Evolutionary conservation across 2,797 vertebrate genomes (phyloP).

Genomic region (Pelochelys cantorii): DNA sequence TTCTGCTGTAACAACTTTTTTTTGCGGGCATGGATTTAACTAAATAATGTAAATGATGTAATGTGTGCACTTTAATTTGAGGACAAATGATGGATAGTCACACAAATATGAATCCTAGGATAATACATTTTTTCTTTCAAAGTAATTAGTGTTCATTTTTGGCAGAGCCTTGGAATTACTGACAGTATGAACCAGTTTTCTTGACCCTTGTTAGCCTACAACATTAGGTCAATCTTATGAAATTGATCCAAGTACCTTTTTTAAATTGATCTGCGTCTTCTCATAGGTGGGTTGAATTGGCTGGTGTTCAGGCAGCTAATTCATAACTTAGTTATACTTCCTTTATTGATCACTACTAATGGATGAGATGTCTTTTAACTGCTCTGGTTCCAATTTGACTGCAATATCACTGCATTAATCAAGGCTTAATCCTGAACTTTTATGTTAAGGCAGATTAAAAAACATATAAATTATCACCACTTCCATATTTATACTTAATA

Average conservation of each 20-base stretch:
- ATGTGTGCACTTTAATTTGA: conserved; percentile 28
- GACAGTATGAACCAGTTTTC: conserved; percentile 66
- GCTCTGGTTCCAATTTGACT: conserved; percentile 66
- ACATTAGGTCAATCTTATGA: conserved; percentile 65
- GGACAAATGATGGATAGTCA: conserved; percentile 15
- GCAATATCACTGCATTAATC: conserved; percentile 38
- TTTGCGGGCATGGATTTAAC: conserved; percentile 11
- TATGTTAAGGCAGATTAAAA: neutral
- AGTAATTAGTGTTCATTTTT: conserved; percentile 41
- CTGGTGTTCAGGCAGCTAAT: conserved; percentile 68
- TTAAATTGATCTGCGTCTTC: conserved; percentile 72
- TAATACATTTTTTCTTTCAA: conserved; percentile 28
- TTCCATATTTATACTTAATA: conserved; percentile 13
- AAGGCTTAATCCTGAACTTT: conserved; percentile 38
- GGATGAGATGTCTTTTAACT: conserved; percentile 65
- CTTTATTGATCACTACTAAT: conserved; percentile 74
- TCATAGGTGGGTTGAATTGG: conserved; percentile 58
- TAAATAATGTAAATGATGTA: conserved; percentile 48
- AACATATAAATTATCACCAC: neutral
- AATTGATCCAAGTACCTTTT: conserved; percentile 65
- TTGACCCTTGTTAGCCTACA: conserved; percentile 70
- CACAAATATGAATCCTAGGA: conserved; percentile 3
- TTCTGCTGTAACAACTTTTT: neutral
- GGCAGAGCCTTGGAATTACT: conserved; percentile 54
- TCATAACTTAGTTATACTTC: conserved; percentile 73